These are phyloP conservation scores for Acanthacorydalis orientalis DNA, from an alignment of 2,888 invertebrate genomes.

Conservation along the genomic window DNA sequence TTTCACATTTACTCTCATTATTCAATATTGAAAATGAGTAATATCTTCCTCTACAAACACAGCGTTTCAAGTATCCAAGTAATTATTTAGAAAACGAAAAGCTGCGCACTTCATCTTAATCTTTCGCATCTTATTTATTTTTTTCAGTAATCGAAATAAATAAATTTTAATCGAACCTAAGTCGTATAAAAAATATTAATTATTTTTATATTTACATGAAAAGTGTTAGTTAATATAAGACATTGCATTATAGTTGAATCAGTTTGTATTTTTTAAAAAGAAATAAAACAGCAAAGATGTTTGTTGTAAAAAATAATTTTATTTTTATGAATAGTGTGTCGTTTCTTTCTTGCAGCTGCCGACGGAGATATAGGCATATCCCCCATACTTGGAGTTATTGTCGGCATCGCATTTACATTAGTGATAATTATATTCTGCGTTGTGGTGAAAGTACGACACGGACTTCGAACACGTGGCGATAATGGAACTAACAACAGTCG, in stretches of 20 bases:
- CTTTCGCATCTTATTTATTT: neutral
- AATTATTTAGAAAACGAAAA: neutral
- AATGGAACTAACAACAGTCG: slow-evolving; percentile 27
- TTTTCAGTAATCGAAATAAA: neutral
- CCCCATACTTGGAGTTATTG: slow-evolving; percentile 34
- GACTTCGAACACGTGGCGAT: slow-evolving; percentile 16
- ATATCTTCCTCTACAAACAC: too few relatives aligned
- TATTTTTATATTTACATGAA: too few relatives aligned
- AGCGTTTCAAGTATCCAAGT: too few relatives aligned
- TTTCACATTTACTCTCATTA: too few relatives aligned
- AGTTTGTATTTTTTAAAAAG: too few relatives aligned
- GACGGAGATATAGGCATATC: slow-evolving; percentile 36
- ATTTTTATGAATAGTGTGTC: neutral
- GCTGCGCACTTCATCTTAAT: neutral
- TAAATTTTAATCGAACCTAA: too few relatives aligned
- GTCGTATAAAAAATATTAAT: neutral
- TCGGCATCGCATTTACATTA: slow-evolving; percentile 35
- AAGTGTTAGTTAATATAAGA: too few relatives aligned
- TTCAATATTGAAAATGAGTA: too few relatives aligned
- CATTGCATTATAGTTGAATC: too few relatives aligned
- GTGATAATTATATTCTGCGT: slow-evolving; percentile 32
- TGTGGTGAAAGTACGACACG: slow-evolving; percentile 28
- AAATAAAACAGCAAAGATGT: too few relatives aligned
- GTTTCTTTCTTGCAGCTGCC: slow-evolving; percentile 26
- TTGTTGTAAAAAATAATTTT: too few relatives aligned